Evolutionary conservation across 2,888 invertebrate species (phyloP), one percentile per base, ranked within the genome.

Genomic region (Pseudococcus jackbeardsleyi): DNA sequence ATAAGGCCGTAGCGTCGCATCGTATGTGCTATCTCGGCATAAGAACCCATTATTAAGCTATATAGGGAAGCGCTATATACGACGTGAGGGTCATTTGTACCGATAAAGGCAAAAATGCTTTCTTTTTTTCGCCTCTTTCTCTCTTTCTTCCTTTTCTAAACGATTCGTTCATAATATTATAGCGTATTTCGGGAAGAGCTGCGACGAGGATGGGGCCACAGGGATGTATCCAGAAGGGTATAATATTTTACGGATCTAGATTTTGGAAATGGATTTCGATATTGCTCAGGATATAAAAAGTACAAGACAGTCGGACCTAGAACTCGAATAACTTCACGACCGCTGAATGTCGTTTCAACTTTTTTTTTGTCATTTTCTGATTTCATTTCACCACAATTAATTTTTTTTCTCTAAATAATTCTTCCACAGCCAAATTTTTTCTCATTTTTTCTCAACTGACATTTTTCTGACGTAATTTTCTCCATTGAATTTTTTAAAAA

Each of bases 21-120:
- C n/a, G n/a, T n/a, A n/a, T 54, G 5, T n/a, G 7, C 54, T 54
- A 54, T 54, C 54, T 17, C 54, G 54, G 54, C n/a, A 54, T 54
- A 68, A 68, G 68, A 68, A 68, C 68, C 22, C 26, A 68, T 68
- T 68, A 68, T 68, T 19, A 15, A 26, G 15, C 68, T 68, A 68
- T 54, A 54, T 54, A 26, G 68, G 68, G 68, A 68, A 68, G 26
- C 68, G 5, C 68, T 15, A 11, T 22, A 19, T 12, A 68, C 54
- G 17, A 54, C n/a, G n/a, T 54, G 54, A 68, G 68, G 68, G 68
- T 68, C 68, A 68, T 68, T 68, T 68, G 68, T 68, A 68, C 68
- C 68, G 22, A 26, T 26, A 68, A 68, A 68, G 26, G 68, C 68
- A 26, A 68, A 68, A 68, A 68, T 64, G 68, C 26, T 22, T 68